These are phyloP conservation scores for Sebastes flavidus DNA, from an alignment of 2,797 vertebrate species.

Conservation along the genomic window DNA sequence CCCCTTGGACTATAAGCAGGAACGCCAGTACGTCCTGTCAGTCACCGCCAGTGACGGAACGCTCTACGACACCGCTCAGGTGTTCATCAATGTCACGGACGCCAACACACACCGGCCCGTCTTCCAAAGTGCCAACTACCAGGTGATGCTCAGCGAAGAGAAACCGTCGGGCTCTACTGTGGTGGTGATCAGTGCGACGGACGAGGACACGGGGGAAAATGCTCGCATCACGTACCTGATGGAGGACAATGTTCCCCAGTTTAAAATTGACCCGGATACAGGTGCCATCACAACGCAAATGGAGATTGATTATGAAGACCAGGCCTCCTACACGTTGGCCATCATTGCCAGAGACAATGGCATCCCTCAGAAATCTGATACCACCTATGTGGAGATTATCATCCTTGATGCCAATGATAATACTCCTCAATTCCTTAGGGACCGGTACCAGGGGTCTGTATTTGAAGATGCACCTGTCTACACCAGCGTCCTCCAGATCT, in stretches of 20 bases:
- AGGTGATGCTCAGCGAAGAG: slow-evolving; percentile 89
- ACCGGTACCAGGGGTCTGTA: slow-evolving; percentile 91
- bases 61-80: slow-evolving; percentile 91
- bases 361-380: slow-evolving; percentile 96
- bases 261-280: slow-evolving; percentile 91
- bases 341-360: slow-evolving; percentile 95
- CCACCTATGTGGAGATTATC: slow-evolving; percentile 94
- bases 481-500: slow-evolving; percentile 95
- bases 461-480: slow-evolving; percentile 90
- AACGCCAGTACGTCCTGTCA: slow-evolving; percentile 93
- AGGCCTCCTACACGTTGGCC: slow-evolving; percentile 93
- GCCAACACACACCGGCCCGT: slow-evolving; percentile 97
- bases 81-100: slow-evolving; percentile 96
- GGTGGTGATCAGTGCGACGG: slow-evolving; percentile 90
- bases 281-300: slow-evolving; percentile 92
- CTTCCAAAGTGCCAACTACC: slow-evolving; percentile 95
- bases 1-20: slow-evolving; percentile 97
- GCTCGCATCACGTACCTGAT: slow-evolving; percentile 94
- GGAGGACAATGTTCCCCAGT: slow-evolving; percentile 95
- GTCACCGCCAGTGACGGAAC: slow-evolving; percentile 95
- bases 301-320: slow-evolving; percentile 95
- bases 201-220: slow-evolving; percentile 97
- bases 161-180: slow-evolving; percentile 90
- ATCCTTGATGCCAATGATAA: slow-evolving; percentile 96
- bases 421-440: slow-evolving; percentile 87